phyloP scores from a whole-genome alignment of 2,113 vertebrate genomes.

The Nannospalax galili region DNA sequence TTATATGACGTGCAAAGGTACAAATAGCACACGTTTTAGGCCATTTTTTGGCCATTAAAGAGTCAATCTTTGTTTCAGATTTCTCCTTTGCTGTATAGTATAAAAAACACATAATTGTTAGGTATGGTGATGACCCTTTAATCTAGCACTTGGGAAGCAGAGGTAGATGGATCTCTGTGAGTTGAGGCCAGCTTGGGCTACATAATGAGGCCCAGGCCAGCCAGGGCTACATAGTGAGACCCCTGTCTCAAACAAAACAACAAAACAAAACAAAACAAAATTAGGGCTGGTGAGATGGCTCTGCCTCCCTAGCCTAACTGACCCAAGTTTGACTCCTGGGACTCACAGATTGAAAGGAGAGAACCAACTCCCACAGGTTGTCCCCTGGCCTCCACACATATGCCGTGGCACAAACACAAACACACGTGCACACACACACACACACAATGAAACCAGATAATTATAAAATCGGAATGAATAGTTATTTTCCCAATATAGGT shows the following conservation, averaged over 20 bases:
- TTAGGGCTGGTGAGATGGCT: background rate
- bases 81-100: constrained; percentile 41
- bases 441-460: background rate
- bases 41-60: background rate
- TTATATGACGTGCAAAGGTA: constrained; percentile 17
- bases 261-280: too few relatives aligned
- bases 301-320: too few relatives aligned
- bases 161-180: too few relatives aligned
- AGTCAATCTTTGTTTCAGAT: constrained; percentile 11
- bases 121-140: too few relatives aligned
- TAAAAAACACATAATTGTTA: background rate
- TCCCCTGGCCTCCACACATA: background rate
- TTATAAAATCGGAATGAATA: constrained; percentile 40
- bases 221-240: too few relatives aligned
- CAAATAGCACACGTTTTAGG: background rate
- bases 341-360: background rate
- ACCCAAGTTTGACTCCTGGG: background rate
- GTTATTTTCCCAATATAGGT: constrained; percentile 39
- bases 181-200: too few relatives aligned
- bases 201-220: too few relatives aligned
- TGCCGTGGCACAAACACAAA: background rate
- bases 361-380: too few relatives aligned
- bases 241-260: too few relatives aligned
- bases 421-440: background rate
- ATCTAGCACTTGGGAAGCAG: too few relatives aligned